phyloP scores from a whole-genome alignment of 1,140 invertebrate genomes.

The Trigoniulus corallinus region DNA sequence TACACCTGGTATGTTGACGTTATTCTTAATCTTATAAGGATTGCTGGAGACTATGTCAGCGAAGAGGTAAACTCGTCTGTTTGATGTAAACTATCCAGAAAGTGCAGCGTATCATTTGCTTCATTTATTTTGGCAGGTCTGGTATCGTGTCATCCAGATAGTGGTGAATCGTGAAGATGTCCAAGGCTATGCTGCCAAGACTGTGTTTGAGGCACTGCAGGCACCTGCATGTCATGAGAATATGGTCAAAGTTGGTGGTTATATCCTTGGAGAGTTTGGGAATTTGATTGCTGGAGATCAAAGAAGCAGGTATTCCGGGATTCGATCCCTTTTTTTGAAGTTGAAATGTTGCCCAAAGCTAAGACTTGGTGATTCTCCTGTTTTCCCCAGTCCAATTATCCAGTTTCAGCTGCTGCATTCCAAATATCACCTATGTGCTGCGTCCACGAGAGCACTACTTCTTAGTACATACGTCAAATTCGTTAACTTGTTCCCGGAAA shows the following conservation, averaged over 20 bases:
- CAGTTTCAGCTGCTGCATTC: conserved; percentile 96
- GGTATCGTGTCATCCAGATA: conserved; percentile 99
- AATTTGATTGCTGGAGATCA: conserved; percentile 98
- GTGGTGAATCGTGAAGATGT: conserved; percentile 99
- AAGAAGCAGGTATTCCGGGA: conserved; percentile 54
- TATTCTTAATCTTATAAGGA: conserved; percentile 96
- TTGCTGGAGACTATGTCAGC: conserved; percentile 97
- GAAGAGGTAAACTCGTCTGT: conserved; percentile 39
- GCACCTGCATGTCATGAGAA: conserved; percentile 99
- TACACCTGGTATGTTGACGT: conserved; percentile 99
- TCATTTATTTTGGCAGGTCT: conserved; percentile 56
- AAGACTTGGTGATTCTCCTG: background rate
- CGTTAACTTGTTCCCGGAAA: conserved; percentile 97
- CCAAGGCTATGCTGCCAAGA: conserved; percentile 98
- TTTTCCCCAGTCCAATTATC: conserved; percentile 55
- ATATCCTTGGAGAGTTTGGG: conserved; percentile 98
- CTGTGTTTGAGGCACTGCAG: conserved; percentile 96
- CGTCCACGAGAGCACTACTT: conserved; percentile 84
- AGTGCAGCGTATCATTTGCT: background rate
- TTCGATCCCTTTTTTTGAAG: background rate
- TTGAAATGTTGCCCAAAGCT: background rate
- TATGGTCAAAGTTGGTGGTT: conserved; percentile 99
- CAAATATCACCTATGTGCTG: conserved; percentile 95
- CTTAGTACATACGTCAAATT: conserved; percentile 99
- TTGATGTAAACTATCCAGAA: background rate